Base-by-base conservation (phyloP, 64 coral and sea anemone genomes). In the Montipora sp. region DNA sequence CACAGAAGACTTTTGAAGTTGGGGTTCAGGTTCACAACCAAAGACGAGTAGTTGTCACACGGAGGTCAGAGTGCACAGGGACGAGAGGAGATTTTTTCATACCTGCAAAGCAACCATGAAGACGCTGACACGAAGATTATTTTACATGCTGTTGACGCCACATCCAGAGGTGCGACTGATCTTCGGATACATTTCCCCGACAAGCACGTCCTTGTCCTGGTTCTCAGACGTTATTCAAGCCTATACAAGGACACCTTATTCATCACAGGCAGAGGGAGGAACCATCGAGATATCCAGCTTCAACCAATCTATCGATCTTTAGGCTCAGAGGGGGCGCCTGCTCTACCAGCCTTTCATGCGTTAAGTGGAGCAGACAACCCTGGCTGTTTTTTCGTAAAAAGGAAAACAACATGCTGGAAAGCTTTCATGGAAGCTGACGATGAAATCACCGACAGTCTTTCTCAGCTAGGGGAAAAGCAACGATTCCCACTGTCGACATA, bases 61-160 rank as follows among this genome's bases (percentile, higher is more conserved):
- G 76, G 57, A 47, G 36, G 5, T 61, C 14, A 13, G 72, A 90
- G 58, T 80, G 88, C 23, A 16, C 23, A 4, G 53, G 27, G 24
- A 90, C 59, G 9, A 24, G 60, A 13, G 61, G 50, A 36, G 36
- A 36, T 19, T 18, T 36, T 36, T 36, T 36, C 48, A 7, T 53
- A 78, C 18, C 18, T 89, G 21, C 19, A 60, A 78, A 89, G 87
- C 45, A 78, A 5, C 18, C 73, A 89, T 24, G 74, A 89, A 60
- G 87, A 89, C 14, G 87, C 87, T 5, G 87, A 89, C 24, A 86
- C 83, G 9, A 86, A 89, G 23, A 89, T 89, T 46, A 78, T 89
- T 19, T 57, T 89, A 19, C 87, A 89, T 89, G 74, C 59, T 44
- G 7, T 89, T 13, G 87, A 89, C 58, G 75, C 75, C n/a, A 36